Base-by-base conservation (phyloP, 1,140 invertebrate genomes). In the Rhopalosiphum maidis region DNA sequence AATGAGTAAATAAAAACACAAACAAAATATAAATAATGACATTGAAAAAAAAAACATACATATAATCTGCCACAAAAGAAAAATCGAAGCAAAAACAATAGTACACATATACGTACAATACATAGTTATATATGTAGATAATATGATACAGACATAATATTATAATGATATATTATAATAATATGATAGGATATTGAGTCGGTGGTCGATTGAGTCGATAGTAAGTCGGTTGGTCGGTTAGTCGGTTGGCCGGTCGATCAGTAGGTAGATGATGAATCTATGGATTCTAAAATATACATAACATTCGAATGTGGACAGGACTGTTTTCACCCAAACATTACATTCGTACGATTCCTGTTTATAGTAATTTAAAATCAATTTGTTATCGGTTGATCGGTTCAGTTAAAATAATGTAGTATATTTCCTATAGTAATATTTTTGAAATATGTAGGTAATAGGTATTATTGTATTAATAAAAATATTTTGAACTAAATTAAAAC, bases 1-100 rank as follows among this genome's bases (percentile, higher is more conserved):
- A 68, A n/a, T 68, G 60, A 68, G 60, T 68, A 68, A n/a, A 68
- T n/a, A 68, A 68, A 82, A 94, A 91, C 43, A 87, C 22, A 87
- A 48, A 87, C 46, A 93, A 90, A 94, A 93, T 37, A 92, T 82
- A 92, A 92, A 48, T 35, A 91, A 68, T 77, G 77, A 35, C n/a
- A 68, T 37, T 68, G 60, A 41, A 90, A 90, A 35, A 35, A 54
- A 54, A 55, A 4, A 55, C 22, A 37, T 11, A 89, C 46, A 60
- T 41, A 68, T 68, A n/a, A 41, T 60, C 89, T 90, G 89, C 89
- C 89, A 90, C 21, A 60, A 91, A 91, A 30, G 43, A 91, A 91
- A 46, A 77, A 77, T 77, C 30, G 8, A 90, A 90, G 89, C 89
- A n/a, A 55, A 54, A 90, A 60, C 37, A 60, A 41, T 30, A 30